Percentiles rank a stretch among this genome's conserved stretches.
phyloP scores from a whole-genome alignment of 2,113 vertebrate species.

The Mystacornis crossleyi region DNA sequence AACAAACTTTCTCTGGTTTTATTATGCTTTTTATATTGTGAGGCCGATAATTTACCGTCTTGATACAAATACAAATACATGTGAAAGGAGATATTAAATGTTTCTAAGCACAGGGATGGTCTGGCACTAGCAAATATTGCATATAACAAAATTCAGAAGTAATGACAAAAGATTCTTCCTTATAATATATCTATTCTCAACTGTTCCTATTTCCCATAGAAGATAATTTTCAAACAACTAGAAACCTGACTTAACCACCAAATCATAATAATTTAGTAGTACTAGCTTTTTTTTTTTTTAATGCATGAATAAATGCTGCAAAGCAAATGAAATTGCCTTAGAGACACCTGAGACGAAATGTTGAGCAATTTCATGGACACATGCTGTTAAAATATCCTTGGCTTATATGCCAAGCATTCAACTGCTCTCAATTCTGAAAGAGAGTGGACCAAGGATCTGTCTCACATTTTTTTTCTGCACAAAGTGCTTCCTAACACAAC shows the following conservation, averaged over 20 bases:
- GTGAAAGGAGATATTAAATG: background rate
- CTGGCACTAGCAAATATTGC: background rate
- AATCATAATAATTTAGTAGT: background rate
- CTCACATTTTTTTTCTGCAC: background rate
- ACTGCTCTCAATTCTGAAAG: background rate
- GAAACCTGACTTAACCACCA: background rate
- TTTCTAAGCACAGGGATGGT: background rate
- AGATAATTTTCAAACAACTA: background rate
- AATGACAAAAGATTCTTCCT: background rate
- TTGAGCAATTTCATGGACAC: background rate
- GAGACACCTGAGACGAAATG: background rate
- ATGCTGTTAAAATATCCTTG: background rate
- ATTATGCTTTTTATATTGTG: background rate
- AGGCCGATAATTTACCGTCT: background rate
- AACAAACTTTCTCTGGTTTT: background rate
- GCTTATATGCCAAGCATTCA: background rate
- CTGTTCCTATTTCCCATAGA: background rate
- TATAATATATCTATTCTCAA: background rate
- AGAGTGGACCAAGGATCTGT: background rate
- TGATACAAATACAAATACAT: background rate
- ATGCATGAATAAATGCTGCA: background rate
- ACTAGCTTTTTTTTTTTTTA: background rate
- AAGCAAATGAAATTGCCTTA: background rate
- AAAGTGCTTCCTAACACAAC: background rate
- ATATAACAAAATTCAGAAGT: background rate